These are phyloP conservation scores for Latrodectus hesperus DNA, from an alignment of 2,888 invertebrate genomes.

Conservation along the genomic window DNA sequence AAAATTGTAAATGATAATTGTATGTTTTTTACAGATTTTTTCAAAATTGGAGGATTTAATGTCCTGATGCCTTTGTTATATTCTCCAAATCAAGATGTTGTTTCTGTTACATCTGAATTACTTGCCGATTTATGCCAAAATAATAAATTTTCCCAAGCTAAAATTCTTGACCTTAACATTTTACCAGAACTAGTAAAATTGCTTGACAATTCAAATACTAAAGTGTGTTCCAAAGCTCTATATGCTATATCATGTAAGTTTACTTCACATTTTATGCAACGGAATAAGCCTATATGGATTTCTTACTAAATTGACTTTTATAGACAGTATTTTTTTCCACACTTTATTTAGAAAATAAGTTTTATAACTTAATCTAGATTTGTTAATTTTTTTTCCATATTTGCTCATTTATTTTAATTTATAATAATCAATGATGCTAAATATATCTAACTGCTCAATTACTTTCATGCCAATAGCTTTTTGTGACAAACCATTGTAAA, in stretches of 20 bases:
- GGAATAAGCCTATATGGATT: too few relatives aligned
- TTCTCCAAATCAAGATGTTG: conserved; percentile 80
- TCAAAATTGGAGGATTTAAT: conserved; percentile 87
- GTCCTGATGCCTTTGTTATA: conserved; percentile 83
- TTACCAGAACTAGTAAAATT: conserved; percentile 81
- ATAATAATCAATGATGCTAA: too few relatives aligned
- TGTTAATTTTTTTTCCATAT: too few relatives aligned
- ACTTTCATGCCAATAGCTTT: too few relatives aligned
- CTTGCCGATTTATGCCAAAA: conserved; percentile 89
- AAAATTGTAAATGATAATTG: background rate
- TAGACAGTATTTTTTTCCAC: too few relatives aligned
- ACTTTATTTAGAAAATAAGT: too few relatives aligned
- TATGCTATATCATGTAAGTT: conserved; percentile 84
- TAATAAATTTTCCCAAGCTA: conserved; percentile 86
- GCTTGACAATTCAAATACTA: conserved; percentile 79
- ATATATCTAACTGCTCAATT: too few relatives aligned
- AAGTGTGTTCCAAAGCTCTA: conserved; percentile 82
- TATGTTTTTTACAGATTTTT: conserved; percentile 80
- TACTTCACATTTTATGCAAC: background rate
- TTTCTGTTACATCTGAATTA: conserved; percentile 81
- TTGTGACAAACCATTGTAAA: too few relatives aligned
- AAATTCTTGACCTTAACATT: conserved; percentile 81
- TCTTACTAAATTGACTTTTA: too few relatives aligned
- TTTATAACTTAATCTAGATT: too few relatives aligned
- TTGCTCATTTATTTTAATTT: too few relatives aligned